Conservation (phyloP, 2,113 vertebrate genomes). For the Numenius arquata region DNA sequence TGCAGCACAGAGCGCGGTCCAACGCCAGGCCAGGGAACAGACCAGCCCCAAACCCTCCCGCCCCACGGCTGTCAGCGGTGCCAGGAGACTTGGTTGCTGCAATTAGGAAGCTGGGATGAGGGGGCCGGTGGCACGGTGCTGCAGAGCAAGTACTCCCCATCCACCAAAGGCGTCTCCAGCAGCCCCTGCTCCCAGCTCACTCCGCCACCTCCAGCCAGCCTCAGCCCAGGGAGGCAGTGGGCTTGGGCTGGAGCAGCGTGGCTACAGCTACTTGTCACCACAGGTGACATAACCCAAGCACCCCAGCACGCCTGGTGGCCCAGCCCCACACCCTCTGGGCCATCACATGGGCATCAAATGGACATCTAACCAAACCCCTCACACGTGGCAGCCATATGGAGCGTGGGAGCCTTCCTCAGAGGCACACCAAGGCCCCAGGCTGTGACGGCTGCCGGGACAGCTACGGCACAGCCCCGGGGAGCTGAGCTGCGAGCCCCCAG, state of each 20-base stretch:
- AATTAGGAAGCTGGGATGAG: neutral
- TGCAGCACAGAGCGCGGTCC: neutral
- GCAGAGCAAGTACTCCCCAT: neutral
- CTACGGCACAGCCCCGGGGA: rapidly evolving
- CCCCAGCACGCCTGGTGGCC: neutral
- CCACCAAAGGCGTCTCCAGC: neutral
- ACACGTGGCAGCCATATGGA: rapidly evolving
- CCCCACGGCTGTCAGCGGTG: rapidly evolving
- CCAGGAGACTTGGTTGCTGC: neutral
- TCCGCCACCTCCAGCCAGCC: neutral
- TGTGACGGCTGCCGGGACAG: neutral
- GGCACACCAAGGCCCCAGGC: neutral
- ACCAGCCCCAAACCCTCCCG: neutral
- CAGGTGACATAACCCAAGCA: neutral
- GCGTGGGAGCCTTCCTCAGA: neutral
- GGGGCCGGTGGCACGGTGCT: neutral
- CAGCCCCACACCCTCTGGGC: neutral
- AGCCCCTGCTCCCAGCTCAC: neutral
- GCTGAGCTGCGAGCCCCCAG: rapidly evolving
- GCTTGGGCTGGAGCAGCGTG: neutral
- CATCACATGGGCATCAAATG: rapidly evolving
- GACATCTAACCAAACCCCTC: neutral
- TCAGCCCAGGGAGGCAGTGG: neutral
- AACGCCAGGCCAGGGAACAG: neutral
- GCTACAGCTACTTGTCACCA: neutral